A percentile compares a stretch with the other conserved stretches of the same genome.
These are phyloP conservation scores for Caerostris extrusa DNA, from an alignment of 1,140 invertebrate species.

Conservation along the genomic window DNA sequence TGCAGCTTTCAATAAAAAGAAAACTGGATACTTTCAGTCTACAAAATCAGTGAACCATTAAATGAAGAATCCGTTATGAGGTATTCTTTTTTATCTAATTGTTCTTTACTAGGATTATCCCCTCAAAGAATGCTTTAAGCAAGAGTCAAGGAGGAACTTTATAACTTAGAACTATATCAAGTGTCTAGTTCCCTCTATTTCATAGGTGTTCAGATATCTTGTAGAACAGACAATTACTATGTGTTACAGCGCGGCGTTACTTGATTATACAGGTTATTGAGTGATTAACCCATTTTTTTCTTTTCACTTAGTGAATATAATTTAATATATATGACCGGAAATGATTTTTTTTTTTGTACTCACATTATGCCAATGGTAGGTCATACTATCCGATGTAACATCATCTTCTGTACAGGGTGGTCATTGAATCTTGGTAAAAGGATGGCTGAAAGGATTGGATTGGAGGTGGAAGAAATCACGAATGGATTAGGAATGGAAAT, in stretches of 20 bases:
- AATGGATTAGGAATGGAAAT: background rate
- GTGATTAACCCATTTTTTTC: background rate
- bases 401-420: constrained; percentile 19
- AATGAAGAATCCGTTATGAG: constrained; percentile 12
- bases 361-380: background rate
- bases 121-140: constrained; percentile 12
- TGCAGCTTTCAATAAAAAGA: constrained; percentile 33
- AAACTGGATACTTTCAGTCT: background rate
- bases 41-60: constrained; percentile 42
- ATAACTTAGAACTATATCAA: constrained; percentile 5
- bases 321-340: constrained; percentile 60
- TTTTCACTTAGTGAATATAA: background rate
- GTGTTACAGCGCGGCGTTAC: background rate
- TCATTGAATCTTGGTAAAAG: background rate
- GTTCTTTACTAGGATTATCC: constrained; percentile 15
- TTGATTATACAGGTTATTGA: constrained; percentile 2
- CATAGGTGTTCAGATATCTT: background rate
- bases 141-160: constrained; percentile 14
- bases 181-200: background rate
- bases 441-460: background rate
- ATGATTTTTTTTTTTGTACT: background rate
- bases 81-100: constrained; percentile 34
- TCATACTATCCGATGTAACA: constrained; percentile 5
- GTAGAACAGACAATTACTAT: constrained; percentile 7
- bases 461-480: too few species aligned